A percentile compares a stretch with the other conserved stretches of the same genome.
Evolutionary conservation across 1,140 invertebrate species (phyloP).

Genomic region (Drosophila ogumai): DNA sequence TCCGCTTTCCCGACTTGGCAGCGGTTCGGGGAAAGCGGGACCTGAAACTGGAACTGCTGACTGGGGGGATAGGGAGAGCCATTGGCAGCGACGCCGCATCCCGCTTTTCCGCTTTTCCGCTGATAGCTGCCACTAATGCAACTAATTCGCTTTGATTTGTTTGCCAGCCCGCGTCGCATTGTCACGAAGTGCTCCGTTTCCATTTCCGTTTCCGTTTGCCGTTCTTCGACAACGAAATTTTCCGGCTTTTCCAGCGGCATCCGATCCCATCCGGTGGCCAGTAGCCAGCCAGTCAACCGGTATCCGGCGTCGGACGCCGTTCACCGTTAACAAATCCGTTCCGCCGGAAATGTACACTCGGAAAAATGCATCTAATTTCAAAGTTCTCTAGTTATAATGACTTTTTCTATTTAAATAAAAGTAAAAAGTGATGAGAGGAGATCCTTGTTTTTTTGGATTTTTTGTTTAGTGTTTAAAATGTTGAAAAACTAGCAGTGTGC

Average conservation of each 20-base stretch:
- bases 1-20: slow-evolving; percentile 27
- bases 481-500: slow-evolving; percentile 8
- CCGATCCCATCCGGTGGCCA: slow-evolving; percentile 31
- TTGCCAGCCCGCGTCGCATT: slow-evolving; percentile 58
- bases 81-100: slow-evolving; percentile 42
- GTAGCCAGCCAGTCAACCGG: slow-evolving; percentile 40
- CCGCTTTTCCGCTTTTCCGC: slow-evolving; percentile 22
- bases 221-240: slow-evolving; percentile 4
- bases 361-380: not conserved
- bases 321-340: slow-evolving; percentile 21
- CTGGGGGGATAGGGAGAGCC: slow-evolving; percentile 1
- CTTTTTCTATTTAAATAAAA: not conserved
- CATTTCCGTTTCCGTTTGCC: slow-evolving; percentile 16
- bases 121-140: slow-evolving; percentile 69
- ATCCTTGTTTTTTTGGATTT: not conserved
- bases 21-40: slow-evolving; percentile 14
- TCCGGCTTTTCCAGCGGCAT: slow-evolving; percentile 30
- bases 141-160: slow-evolving; percentile 69
- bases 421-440: not conserved
- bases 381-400: not conserved
- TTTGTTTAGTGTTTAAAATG: not conserved
- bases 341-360: slow-evolving; percentile 2
- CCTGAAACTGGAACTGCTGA: not conserved
- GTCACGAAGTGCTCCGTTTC: slow-evolving; percentile 57
- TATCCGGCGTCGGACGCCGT: slow-evolving; percentile 41